Evolutionary conservation across 64 coral and sea anemone genomes (phyloP).

Genomic region (Pocillopora damicornis): DNA sequence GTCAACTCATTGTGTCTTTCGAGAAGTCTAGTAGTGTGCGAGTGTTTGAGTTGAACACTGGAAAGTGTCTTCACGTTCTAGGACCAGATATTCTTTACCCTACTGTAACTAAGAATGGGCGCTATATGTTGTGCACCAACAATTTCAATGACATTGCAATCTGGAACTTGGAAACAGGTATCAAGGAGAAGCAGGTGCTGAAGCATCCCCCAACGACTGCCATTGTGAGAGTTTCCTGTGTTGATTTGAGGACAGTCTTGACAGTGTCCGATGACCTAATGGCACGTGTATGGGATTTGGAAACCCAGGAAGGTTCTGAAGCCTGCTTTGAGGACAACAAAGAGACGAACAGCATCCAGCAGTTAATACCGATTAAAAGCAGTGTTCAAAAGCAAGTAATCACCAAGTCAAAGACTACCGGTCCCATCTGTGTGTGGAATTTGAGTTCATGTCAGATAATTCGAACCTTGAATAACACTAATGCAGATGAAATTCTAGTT

Average conservation of each 20-base stretch:
- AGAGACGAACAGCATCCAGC: constrained; percentile 68
- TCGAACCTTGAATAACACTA: constrained; percentile 79
- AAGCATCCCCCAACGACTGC: constrained; percentile 88
- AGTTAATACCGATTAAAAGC: constrained; percentile 78
- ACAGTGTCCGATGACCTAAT: constrained; percentile 91
- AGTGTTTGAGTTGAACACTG: constrained; percentile 72
- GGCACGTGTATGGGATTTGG: constrained; percentile 89
- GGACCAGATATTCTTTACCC: constrained; percentile 94
- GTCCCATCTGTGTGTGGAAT: constrained; percentile 98
- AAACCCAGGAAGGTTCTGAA: constrained; percentile 66
- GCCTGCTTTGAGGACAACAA: constrained; percentile 92
- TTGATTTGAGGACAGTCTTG: constrained; percentile 74
- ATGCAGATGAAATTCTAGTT: constrained; percentile 92
- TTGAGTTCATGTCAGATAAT: constrained; percentile 77
- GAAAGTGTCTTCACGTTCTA: constrained; percentile 84
- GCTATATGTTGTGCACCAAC: constrained; percentile 87
- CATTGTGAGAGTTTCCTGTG: constrained; percentile 58
- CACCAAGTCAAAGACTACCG: constrained; percentile 75
- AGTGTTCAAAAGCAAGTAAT: constrained; percentile 85
- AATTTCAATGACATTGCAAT: constrained; percentile 86
- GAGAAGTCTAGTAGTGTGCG: constrained; percentile 71
- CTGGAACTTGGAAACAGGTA: constrained; percentile 94
- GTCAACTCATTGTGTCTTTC: constrained; percentile 78
- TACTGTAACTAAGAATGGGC: constrained; percentile 69
- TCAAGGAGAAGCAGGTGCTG: constrained; percentile 84